phyloP scores from a whole-genome alignment of 2,113 vertebrate species.

The Indicator indicator region DNA sequence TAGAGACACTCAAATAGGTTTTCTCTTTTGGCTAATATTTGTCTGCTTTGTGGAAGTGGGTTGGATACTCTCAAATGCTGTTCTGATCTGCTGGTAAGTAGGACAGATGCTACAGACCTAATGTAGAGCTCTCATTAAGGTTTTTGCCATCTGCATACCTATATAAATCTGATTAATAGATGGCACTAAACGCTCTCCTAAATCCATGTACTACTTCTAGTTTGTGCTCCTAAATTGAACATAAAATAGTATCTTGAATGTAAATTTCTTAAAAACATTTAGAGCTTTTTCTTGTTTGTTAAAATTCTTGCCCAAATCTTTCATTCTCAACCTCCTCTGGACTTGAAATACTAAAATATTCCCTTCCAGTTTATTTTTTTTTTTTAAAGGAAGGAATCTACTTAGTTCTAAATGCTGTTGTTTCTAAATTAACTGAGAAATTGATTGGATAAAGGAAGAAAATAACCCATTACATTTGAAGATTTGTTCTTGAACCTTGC shows the following conservation, averaged over 20 bases:
- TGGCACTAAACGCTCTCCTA: not conserved
- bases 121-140: not conserved
- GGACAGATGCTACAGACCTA: slow-evolving; percentile 24
- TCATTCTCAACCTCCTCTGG: not conserved
- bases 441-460: not conserved
- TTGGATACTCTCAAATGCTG: slow-evolving; percentile 41
- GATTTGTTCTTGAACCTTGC: not conserved
- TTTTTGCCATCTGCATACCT: slow-evolving; percentile 55
- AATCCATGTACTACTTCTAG: not conserved
- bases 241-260: not conserved
- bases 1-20: not conserved
- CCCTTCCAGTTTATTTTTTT: not conserved
- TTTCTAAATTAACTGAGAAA: not conserved
- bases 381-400: not conserved
- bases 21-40: not conserved
- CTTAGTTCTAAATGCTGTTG: not conserved
- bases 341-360: not conserved
- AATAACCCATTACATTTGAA: not conserved
- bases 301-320: not conserved
- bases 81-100: slow-evolving; percentile 33
- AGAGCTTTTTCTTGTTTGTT: not conserved
- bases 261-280: not conserved
- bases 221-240: not conserved
- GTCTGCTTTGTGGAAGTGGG: not conserved
- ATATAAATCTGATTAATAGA: slow-evolving; percentile 19